Evolutionary conservation across 2,888 invertebrate species (phyloP).

Genomic region (Odontothrips loti): DNA sequence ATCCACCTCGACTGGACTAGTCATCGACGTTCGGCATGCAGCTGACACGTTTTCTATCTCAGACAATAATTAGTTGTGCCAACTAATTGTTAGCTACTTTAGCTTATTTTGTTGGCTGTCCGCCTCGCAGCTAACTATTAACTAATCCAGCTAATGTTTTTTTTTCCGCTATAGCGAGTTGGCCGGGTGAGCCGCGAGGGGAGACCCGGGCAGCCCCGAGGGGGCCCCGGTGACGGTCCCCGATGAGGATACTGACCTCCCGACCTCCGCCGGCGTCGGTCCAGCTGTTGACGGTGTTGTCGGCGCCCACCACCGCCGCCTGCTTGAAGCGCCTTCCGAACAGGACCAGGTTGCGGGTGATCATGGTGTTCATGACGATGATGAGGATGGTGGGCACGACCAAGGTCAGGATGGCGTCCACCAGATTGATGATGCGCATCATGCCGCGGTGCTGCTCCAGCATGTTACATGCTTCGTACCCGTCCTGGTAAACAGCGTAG

Average conservation of each 20-base stretch:
- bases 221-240: too few species aligned
- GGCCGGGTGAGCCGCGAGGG: too few species aligned
- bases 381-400: conserved; percentile 58
- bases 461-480: conserved; percentile 49
- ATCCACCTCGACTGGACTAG: too few species aligned
- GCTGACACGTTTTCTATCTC: too few species aligned
- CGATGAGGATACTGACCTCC: not conserved
- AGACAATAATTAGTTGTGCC: too few species aligned
- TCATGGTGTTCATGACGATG: conserved; percentile 60
- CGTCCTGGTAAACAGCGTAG: not conserved
- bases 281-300: not conserved
- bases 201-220: too few species aligned
- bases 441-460: conserved; percentile 50
- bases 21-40: too few species aligned
- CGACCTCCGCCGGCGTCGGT: not conserved
- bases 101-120: too few species aligned
- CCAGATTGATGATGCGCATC: conserved; percentile 55
- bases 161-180: too few species aligned
- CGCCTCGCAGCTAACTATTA: too few species aligned
- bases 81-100: too few species aligned
- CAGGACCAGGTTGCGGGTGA: conserved; percentile 52
- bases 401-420: conserved; percentile 60
- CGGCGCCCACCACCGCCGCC: not conserved
- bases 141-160: too few species aligned
- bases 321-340: conserved; percentile 50